phyloP scores from a whole-genome alignment of 2,797 vertebrate species.

The Cossypha caffra region DNA sequence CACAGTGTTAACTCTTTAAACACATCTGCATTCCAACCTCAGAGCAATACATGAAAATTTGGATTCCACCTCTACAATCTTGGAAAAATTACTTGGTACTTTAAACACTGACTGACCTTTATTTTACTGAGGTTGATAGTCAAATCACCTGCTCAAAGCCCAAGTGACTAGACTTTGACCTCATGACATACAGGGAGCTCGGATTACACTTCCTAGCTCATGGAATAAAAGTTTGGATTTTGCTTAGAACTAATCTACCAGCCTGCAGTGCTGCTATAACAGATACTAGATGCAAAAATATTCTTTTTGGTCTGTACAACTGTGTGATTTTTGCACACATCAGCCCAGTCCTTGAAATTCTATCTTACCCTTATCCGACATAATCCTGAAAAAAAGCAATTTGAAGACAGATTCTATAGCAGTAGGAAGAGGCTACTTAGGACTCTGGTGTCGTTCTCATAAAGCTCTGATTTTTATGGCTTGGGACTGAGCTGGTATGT shows the following conservation, averaged over 20 bases:
- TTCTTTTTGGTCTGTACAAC: neutral
- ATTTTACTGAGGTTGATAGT: neutral
- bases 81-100: neutral
- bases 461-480: conserved; percentile 5
- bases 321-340: neutral
- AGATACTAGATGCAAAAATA: neutral
- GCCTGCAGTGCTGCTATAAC: neutral
- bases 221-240: neutral
- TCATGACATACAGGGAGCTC: neutral
- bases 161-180: neutral
- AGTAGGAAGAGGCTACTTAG: conserved; percentile 12
- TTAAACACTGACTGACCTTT: neutral
- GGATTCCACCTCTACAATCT: neutral
- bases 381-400: conserved; percentile 28
- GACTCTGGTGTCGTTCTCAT: neutral
- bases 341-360: conserved; percentile 21
- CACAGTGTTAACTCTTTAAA: conserved; percentile 68
- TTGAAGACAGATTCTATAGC: neutral
- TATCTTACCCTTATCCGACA: neutral
- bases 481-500: neutral
- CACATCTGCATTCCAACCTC: neutral
- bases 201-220: neutral
- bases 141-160: conserved; percentile 36
- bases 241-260: neutral
- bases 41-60: conserved; percentile 34